Evolutionary conservation across 2,113 vertebrate species (phyloP).

Genomic region (Rhegmatorhina hoffmannsi): DNA sequence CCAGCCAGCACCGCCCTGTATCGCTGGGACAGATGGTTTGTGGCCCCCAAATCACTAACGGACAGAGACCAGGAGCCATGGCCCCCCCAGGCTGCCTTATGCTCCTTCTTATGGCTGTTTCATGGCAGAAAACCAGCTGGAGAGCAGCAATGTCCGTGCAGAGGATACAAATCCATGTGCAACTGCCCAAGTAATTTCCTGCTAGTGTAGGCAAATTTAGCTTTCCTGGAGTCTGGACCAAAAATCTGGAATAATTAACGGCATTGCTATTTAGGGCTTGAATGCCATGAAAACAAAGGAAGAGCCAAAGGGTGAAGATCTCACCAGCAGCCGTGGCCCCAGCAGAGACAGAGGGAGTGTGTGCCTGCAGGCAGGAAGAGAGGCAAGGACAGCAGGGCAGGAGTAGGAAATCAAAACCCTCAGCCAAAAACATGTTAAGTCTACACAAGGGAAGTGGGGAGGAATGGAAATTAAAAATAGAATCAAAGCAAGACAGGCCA

Average conservation of each 20-base stretch:
- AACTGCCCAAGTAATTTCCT: not conserved
- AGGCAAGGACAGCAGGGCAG: not conserved
- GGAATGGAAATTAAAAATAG: not conserved
- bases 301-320: not conserved
- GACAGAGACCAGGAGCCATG: not conserved
- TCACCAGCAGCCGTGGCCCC: not conserved
- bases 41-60: not conserved
- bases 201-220: not conserved
- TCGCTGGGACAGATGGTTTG: not conserved
- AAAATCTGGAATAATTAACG: not conserved
- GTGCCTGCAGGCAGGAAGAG: not conserved
- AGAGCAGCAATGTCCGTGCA: not conserved
- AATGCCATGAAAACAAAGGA: slow-evolving; percentile 18
- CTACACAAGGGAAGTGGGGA: not conserved
- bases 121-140: not conserved
- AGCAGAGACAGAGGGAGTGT: not conserved
- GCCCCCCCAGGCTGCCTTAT: fast-evolving
- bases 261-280: not conserved
- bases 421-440: not conserved
- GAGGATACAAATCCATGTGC: not conserved
- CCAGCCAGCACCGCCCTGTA: not conserved
- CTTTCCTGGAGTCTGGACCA: slow-evolving; percentile 26
- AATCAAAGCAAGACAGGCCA: not conserved
- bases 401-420: not conserved
- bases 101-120: not conserved